These are phyloP conservation scores for Staurois parvus DNA, from an alignment of 2,797 vertebrate species.

Conservation along the genomic window DNA sequence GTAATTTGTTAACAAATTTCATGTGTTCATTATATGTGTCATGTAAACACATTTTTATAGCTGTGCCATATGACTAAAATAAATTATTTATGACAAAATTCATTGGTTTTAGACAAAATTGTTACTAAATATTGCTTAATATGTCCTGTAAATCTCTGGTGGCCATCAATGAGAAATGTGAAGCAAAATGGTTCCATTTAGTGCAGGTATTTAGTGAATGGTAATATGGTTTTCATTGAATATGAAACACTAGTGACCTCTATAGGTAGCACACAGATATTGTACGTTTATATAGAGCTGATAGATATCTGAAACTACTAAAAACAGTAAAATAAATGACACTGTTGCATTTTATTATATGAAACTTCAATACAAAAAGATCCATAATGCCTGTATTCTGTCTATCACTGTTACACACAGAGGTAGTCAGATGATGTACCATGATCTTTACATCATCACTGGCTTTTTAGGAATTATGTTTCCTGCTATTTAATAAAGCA, in stretches of 20 bases:
- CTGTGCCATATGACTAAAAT: too few relatives aligned
- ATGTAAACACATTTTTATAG: too few relatives aligned
- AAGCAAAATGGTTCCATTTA: constrained; percentile 16
- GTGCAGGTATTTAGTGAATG: not conserved
- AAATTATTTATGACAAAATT: not conserved
- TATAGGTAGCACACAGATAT: not conserved
- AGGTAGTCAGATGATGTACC: not conserved
- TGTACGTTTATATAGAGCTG: not conserved
- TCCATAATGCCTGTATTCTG: too few relatives aligned
- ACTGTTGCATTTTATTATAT: too few relatives aligned
- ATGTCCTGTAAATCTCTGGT: constrained; percentile 8
- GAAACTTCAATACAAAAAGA: too few relatives aligned
- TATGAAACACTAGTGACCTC: constrained; percentile 25
- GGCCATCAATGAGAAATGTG: constrained; percentile 37
- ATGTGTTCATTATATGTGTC: too few relatives aligned
- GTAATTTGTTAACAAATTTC: too few relatives aligned
- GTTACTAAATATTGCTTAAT: constrained; percentile 7
- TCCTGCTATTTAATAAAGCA: too few relatives aligned
- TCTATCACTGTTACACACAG: too few relatives aligned
- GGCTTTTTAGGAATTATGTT: too few relatives aligned
- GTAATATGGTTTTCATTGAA: not conserved
- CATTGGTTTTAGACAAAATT: not conserved
- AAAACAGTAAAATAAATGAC: too few relatives aligned
- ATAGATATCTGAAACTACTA: too few relatives aligned
- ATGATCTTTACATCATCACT: not conserved